Evolutionary conservation across 1,140 invertebrate genomes (phyloP), one percentile per base, ranked within the genome.

Genomic region (Brachionus manjavacas): DNA sequence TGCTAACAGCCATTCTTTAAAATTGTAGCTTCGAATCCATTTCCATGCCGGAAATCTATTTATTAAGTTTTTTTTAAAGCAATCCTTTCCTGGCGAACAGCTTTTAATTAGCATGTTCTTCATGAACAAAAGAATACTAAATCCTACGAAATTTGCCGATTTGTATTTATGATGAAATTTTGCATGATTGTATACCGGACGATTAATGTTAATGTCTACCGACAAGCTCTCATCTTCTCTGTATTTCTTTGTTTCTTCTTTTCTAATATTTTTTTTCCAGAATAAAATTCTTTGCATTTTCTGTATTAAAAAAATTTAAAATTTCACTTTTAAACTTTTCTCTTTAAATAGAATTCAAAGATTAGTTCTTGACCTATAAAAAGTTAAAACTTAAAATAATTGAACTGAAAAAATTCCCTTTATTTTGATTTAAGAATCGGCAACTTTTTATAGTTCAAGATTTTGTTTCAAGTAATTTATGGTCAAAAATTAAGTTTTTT

Each of bases 21-120:
- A 84, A 31, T 88, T 88, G 86, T 91, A 91, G 23, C 87, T 88
- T 11, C 87, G 85, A 6, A 89, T 23, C 39, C 87, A 87, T 83
- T 87, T 87, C 25, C 89, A 84, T n/a, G 88, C 70, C 28, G 89
- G 88, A 1, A 89, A 43, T 80, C 87, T 87, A 31, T 83, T 83
- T 9, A 46, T 70, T 12, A 76, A n/a, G 7, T 46, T 46, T 76
- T 76, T 76, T 76, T 49, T 31, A 3, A 28, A 20, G 28, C 72
- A 76, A 49, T 49, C 23, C 31, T 23, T 46, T 25, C 41, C 72
- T 8, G 72, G 72, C 4, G 20, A 25, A 28, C 72, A 76, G 14
- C 14, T 46, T 49, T 76, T 76, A 3, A 49, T 25, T 1, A 76
- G 0, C 20, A 49, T 49, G 4, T 76, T 23, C 6, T 35, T 6